phyloP scores from a whole-genome alignment of 1,140 invertebrate genomes.

The Homalodisca vitripennis region DNA sequence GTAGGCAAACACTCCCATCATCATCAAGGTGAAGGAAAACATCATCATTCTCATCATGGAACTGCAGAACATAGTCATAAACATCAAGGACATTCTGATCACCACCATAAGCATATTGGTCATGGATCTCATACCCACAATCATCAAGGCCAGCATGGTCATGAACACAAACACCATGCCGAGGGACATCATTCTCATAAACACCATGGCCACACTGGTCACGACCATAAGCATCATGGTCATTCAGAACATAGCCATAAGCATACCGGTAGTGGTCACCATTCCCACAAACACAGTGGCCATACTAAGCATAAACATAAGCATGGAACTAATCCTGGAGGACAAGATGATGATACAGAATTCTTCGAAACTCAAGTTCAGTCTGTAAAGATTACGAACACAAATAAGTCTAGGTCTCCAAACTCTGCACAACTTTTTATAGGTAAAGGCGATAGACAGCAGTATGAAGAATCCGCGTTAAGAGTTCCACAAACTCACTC shows the following conservation, averaged over 20 bases:
- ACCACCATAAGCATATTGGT: slow-evolving; percentile 25
- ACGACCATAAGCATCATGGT: slow-evolving; percentile 8
- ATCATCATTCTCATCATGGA: slow-evolving; percentile 26
- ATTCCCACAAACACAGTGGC: slow-evolving; percentile 28
- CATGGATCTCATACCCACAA: slow-evolving; percentile 27
- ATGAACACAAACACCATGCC: slow-evolving; percentile 13
- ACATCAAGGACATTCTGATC: slow-evolving; percentile 24
- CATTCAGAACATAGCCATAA: slow-evolving; percentile 5
- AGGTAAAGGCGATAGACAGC: too few relatives aligned
- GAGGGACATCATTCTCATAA: slow-evolving; percentile 8
- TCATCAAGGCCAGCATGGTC: slow-evolving; percentile 19
- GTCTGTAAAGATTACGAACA: too few relatives aligned
- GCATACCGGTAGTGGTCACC: not conserved
- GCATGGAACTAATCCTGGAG: not conserved
- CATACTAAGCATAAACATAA: slow-evolving; percentile 18
- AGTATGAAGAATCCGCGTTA: too few relatives aligned
- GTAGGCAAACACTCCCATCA: not conserved
- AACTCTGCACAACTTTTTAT: too few relatives aligned
- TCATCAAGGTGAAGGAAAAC: slow-evolving; percentile 20
- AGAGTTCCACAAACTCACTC: too few relatives aligned
- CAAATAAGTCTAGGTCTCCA: too few relatives aligned
- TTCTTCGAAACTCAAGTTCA: not conserved
- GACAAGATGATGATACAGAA: not conserved
- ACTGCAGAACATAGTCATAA: slow-evolving; percentile 20
- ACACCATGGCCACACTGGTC: not conserved